phyloP scores from a whole-genome alignment of 2,888 invertebrate genomes.

The Melitaea athalia region DNA sequence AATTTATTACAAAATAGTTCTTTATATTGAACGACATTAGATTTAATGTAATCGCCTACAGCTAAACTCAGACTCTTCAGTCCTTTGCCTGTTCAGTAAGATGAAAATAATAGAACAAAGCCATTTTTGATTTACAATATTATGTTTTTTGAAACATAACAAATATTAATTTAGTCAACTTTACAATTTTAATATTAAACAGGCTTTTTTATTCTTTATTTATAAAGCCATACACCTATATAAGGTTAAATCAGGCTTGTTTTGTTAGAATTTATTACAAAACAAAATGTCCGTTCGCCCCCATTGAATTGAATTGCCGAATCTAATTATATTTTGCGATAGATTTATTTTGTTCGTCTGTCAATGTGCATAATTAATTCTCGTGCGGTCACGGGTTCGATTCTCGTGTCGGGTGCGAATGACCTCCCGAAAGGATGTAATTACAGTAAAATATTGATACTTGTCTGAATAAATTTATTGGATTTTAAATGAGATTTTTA shows the following conservation, averaged over 20 bases:
- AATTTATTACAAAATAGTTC: too few relatives aligned
- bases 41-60: too few relatives aligned
- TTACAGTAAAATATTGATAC: constrained; percentile 58
- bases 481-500: background rate
- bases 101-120: too few relatives aligned
- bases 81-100: too few relatives aligned
- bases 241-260: too few relatives aligned
- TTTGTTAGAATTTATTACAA: constrained; percentile 7
- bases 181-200: background rate
- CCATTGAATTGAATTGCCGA: constrained; percentile 39
- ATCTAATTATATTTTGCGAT: constrained; percentile 70
- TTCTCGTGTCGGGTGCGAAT: constrained; percentile 44
- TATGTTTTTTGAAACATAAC: too few relatives aligned
- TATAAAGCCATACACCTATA: too few relatives aligned
- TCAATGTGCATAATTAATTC: constrained; percentile 74
- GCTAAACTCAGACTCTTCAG: too few relatives aligned
- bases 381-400: constrained; percentile 63
- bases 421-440: constrained; percentile 38
- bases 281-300: constrained; percentile 3
- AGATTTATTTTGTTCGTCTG: constrained; percentile 73
- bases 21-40: too few relatives aligned
- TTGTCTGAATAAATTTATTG: constrained; percentile 10
- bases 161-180: background rate
- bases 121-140: too few relatives aligned
- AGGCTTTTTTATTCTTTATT: too few relatives aligned